A percentile compares a stretch with the other conserved stretches of the same genome.
Conservation (phyloP, 2,888 invertebrate genomes). For the Eilema griseolum region DNA sequence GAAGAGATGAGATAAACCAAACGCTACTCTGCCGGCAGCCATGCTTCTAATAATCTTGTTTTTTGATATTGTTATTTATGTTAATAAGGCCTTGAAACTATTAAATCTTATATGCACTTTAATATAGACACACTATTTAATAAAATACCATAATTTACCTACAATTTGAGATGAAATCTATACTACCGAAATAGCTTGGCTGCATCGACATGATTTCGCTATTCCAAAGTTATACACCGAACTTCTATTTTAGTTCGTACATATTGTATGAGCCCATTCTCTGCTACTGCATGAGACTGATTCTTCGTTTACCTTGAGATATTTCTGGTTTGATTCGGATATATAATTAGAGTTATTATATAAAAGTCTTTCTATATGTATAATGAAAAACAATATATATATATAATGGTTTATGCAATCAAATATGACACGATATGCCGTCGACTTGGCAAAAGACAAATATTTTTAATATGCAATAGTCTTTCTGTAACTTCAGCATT, state of each 20-base stretch:
- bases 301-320: slow-evolving; percentile 22
- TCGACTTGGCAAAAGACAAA: too few species aligned
- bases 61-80: too few species aligned
- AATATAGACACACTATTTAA: not conserved
- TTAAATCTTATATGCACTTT: not conserved
- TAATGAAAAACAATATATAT: too few species aligned
- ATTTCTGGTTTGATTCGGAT: slow-evolving; percentile 11
- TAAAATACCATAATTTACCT: slow-evolving; percentile 9
- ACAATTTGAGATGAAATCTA: slow-evolving; percentile 21
- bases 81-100: not conserved
- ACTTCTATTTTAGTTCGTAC: slow-evolving; percentile 42
- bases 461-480: too few species aligned
- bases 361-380: not conserved
- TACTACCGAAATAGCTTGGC: slow-evolving; percentile 35
- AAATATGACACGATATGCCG: too few species aligned
- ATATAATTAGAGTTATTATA: slow-evolving; percentile 1
- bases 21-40: too few species aligned
- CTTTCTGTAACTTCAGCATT: too few species aligned
- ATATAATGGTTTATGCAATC: too few species aligned
- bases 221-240: slow-evolving; percentile 41
- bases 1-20: too few species aligned
- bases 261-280: slow-evolving; percentile 51
- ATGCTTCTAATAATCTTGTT: too few species aligned
- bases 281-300: slow-evolving; percentile 14
- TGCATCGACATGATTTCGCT: slow-evolving; percentile 44